Percentiles rank a stretch among this genome's conserved stretches.
Evolutionary conservation across 2,888 invertebrate species (phyloP).

Genomic region (Torymus auratus): DNA sequence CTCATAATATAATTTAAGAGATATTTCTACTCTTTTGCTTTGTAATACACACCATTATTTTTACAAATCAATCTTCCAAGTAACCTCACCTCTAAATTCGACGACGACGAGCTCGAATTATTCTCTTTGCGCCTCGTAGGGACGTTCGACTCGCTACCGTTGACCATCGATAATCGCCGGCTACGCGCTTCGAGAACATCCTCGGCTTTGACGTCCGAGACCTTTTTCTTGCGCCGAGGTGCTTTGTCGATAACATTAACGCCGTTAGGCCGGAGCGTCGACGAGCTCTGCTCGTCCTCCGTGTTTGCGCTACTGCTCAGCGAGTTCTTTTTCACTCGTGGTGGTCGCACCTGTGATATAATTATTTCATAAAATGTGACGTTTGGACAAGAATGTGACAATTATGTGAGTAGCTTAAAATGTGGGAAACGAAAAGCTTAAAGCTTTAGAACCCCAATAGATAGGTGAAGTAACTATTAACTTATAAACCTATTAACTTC

Average conservation of each 20-base stretch:
- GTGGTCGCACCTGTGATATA: constrained; percentile 82
- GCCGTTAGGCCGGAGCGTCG: constrained; percentile 6
- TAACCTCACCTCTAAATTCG: constrained; percentile 31
- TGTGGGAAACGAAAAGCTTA: too few species aligned
- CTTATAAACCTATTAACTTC: too few species aligned
- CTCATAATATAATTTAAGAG: too few species aligned
- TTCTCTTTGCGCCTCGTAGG: constrained; percentile 4
- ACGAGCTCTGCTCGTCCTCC: constrained; percentile 66
- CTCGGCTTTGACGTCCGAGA: constrained; percentile 70
- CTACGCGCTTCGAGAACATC: constrained; percentile 70
- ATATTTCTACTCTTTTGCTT: too few species aligned
- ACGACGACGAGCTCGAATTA: constrained; percentile 37
- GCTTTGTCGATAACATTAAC: constrained; percentile 56
- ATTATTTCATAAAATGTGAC: constrained; percentile 46
- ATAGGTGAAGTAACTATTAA: too few species aligned
- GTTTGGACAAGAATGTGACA: too few species aligned
- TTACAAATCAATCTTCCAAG: too few species aligned
- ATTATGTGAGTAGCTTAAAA: too few species aligned
- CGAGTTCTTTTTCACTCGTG: constrained; percentile 85
- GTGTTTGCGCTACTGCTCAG: constrained; percentile 72
- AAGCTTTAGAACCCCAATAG: too few species aligned
- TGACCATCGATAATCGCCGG: constrained; percentile 50
- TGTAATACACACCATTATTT: too few species aligned
- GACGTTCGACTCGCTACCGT: not conserved
- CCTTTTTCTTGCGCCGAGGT: constrained; percentile 65